These are phyloP conservation scores for Stigmatopora argus DNA, from an alignment of 2,113 vertebrate genomes.

Conservation along the genomic window DNA sequence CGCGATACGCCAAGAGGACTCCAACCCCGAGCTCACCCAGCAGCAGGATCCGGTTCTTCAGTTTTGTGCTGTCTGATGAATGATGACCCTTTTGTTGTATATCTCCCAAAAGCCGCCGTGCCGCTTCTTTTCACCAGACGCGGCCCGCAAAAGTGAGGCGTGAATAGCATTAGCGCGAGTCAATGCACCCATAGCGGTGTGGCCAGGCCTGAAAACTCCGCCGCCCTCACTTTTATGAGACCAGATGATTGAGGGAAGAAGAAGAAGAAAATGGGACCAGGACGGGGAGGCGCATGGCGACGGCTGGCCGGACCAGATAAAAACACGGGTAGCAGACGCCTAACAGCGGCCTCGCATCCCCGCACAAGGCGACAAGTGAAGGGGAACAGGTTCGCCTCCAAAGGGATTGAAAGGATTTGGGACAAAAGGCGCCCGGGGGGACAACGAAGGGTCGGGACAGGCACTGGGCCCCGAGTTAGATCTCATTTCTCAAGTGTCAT, in stretches of 20 bases:
- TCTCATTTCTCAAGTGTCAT: slow-evolving; percentile 72
- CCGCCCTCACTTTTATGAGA: slow-evolving; percentile 62
- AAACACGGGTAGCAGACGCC: slow-evolving; percentile 55
- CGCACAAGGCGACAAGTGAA: slow-evolving; percentile 49
- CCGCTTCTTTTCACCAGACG: slow-evolving; percentile 55
- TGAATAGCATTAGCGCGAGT: slow-evolving; percentile 71
- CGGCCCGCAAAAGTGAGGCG: slow-evolving; percentile 61
- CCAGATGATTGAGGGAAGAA: slow-evolving; percentile 62
- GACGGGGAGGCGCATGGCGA: slow-evolving; percentile 21
- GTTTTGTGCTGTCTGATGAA: slow-evolving; percentile 52
- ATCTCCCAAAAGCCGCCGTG: slow-evolving; percentile 51
- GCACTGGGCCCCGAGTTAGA: slow-evolving; percentile 58
- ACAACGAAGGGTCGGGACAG: slow-evolving; percentile 56
- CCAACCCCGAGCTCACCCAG: not conserved
- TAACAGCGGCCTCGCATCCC: slow-evolving; percentile 55
- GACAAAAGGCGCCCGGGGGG: slow-evolving; percentile 50
- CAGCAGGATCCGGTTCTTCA: slow-evolving; percentile 19
- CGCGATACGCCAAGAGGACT: not conserved
- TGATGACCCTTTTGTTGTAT: slow-evolving; percentile 58
- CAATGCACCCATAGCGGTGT: slow-evolving; percentile 66
- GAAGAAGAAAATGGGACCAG: slow-evolving; percentile 43
- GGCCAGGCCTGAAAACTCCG: slow-evolving; percentile 68
- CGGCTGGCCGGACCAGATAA: slow-evolving; percentile 50
- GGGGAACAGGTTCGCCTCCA: slow-evolving; percentile 64
- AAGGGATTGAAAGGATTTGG: slow-evolving; percentile 36